Conservation (phyloP, 1,140 invertebrate species). For the Drosophila dunni region DNA sequence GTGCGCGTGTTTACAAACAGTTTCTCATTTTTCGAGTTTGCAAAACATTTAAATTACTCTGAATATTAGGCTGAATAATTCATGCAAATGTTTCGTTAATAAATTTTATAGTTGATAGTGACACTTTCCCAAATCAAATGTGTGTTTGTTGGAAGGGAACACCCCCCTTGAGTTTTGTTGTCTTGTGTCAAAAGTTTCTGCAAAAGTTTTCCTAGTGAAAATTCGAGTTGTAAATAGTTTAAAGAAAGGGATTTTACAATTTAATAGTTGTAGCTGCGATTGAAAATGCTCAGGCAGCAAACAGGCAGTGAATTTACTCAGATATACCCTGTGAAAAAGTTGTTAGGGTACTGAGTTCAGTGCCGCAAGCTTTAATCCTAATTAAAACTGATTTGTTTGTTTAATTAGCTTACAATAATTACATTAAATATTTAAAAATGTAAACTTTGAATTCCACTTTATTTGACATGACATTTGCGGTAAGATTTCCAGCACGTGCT, state of each 20-base stretch:
- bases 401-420: background rate
- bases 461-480: background rate
- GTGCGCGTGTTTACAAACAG: background rate
- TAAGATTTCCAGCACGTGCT: constrained; percentile 2
- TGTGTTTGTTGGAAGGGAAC: background rate
- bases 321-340: background rate
- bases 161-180: background rate
- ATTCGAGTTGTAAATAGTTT: constrained; percentile 4
- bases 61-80: background rate
- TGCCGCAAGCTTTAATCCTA: background rate
- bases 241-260: constrained; percentile 6
- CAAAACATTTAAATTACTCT: background rate
- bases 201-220: background rate
- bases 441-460: background rate
- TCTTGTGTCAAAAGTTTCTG: background rate
- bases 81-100: background rate
- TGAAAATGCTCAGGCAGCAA: background rate
- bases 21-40: background rate
- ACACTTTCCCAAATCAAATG: background rate
- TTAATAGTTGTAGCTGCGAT: constrained; percentile 2
- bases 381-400: constrained; percentile 8
- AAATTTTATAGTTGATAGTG: background rate
- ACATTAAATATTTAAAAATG: background rate
- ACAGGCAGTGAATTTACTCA: background rate
- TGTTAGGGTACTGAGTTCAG: no score